phyloP scores from a whole-genome alignment of 2,113 vertebrate species.

The Notothenia rossii region DNA sequence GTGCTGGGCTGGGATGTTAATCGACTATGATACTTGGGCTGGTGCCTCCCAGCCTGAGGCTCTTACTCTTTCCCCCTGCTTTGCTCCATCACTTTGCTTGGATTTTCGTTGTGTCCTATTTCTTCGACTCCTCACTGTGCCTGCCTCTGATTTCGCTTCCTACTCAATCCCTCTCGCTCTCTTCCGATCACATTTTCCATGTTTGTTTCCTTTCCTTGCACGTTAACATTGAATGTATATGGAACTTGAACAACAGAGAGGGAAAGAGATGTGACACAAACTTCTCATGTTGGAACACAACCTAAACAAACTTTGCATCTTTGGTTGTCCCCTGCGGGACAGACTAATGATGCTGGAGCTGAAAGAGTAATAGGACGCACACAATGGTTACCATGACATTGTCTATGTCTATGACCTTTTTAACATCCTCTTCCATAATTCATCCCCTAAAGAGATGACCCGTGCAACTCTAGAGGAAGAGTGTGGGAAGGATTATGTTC shows the following conservation, averaged over 20 bases:
- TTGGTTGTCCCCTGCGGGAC: constrained; percentile 26
- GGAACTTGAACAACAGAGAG: constrained; percentile 56
- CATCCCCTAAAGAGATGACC: constrained; percentile 74
- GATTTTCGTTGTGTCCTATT: constrained; percentile 67
- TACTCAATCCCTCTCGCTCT: constrained; percentile 48
- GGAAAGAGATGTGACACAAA: constrained; percentile 45
- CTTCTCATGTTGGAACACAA: constrained; percentile 32
- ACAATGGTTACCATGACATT: constrained; percentile 31
- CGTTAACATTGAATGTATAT: constrained; percentile 62
- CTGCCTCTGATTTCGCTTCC: constrained; percentile 64
- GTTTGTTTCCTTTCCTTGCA: constrained; percentile 51
- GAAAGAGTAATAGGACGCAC: constrained; percentile 26
- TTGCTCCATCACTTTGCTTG: constrained; percentile 66
- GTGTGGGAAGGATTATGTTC: constrained; percentile 38
- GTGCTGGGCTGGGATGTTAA: constrained; percentile 82
- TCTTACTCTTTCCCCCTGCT: constrained; percentile 59
- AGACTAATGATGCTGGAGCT: constrained; percentile 34
- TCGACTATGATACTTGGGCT: constrained; percentile 83
- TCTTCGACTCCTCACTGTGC: constrained; percentile 56
- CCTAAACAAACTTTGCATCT: constrained; percentile 56
- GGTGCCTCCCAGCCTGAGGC: constrained; percentile 80
- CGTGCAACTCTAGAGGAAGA: constrained; percentile 50
- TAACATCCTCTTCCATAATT: constrained; percentile 74
- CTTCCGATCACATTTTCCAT: constrained; percentile 65
- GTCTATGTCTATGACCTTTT: constrained; percentile 57